A percentile compares a stretch with the other conserved stretches of the same genome.
Evolutionary conservation across 2,113 vertebrate species (phyloP).

Genomic region (Sinocyclocheilus maitianheensis): DNA sequence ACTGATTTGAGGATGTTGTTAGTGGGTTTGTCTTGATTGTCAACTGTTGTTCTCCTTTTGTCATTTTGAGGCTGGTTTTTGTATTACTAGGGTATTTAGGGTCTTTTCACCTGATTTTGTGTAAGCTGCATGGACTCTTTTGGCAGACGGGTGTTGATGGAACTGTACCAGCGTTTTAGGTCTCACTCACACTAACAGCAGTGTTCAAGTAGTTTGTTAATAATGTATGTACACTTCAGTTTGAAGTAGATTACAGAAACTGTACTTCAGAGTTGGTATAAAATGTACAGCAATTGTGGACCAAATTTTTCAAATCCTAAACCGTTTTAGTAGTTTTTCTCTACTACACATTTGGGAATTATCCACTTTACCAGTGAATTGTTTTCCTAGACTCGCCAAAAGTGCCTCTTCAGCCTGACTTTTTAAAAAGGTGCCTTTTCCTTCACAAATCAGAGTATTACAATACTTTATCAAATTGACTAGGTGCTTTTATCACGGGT

Average conservation of each 20-base stretch:
- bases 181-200: background rate
- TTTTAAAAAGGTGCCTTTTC: background rate
- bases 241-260: constrained; percentile 1
- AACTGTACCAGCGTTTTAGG: constrained; percentile 11
- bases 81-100: background rate
- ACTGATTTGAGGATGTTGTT: constrained; percentile 25
- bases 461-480: background rate
- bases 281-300: background rate
- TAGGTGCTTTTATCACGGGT: constrained; percentile 28
- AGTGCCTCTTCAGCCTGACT: constrained; percentile 13
- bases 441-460: background rate
- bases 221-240: background rate
- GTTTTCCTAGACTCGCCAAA: background rate
- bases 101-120: constrained; percentile 10
- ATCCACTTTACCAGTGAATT: background rate
- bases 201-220: background rate
- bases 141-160: constrained; percentile 4
- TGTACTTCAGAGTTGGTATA: background rate
- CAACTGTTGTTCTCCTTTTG: background rate
- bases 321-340: background rate
- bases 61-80: background rate
- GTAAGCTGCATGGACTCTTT: background rate
- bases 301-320: constrained; percentile 9
- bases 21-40: constrained; percentile 12
- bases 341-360: background rate